A percentile compares a stretch with the other conserved stretches of the same genome.
These are phyloP conservation scores for Brachionus calyciflorus DNA, from an alignment of 1,140 invertebrate species.

Conservation along the genomic window DNA sequence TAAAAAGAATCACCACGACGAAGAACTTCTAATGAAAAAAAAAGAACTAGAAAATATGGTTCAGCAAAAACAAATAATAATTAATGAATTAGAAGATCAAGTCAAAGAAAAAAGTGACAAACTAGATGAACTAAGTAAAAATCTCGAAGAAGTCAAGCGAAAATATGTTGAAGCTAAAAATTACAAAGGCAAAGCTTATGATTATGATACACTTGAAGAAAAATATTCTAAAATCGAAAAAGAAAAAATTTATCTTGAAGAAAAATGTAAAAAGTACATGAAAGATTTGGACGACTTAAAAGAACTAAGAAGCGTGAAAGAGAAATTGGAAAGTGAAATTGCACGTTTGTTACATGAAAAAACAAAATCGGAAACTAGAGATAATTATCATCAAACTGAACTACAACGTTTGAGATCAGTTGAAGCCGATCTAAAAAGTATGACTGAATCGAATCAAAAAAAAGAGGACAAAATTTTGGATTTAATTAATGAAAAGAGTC, in stretches of 20 bases:
- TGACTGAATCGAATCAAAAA: slow-evolving; percentile 15
- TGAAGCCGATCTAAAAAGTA: background rate
- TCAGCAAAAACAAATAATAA: slow-evolving; percentile 29
- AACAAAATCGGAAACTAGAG: background rate
- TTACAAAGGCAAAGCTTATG: slow-evolving; percentile 22
- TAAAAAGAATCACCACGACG: background rate
- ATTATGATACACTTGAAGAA: slow-evolving; percentile 12
- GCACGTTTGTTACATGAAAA: slow-evolving; percentile 12
- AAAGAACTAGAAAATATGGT: slow-evolving; percentile 19
- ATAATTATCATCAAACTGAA: slow-evolving; percentile 26
- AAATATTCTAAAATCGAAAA: slow-evolving; percentile 10
- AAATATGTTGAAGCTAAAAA: slow-evolving; percentile 39
- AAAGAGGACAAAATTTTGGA: slow-evolving; percentile 41
- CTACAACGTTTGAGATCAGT: slow-evolving; percentile 9
- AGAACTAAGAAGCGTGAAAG: background rate
- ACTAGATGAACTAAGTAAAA: background rate
- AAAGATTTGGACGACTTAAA: slow-evolving; percentile 28
- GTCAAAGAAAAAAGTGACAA: slow-evolving; percentile 32
- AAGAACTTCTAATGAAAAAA: slow-evolving; percentile 14
- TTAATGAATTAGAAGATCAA: slow-evolving; percentile 25
- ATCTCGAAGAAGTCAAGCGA: slow-evolving; percentile 32
- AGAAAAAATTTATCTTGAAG: slow-evolving; percentile 43
- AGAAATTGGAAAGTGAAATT: slow-evolving; percentile 20
- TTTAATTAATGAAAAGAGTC: slow-evolving; percentile 31
- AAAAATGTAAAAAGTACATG: slow-evolving; percentile 36